Percentiles rank a stretch among this genome's conserved stretches.
These are phyloP conservation scores for Sinodicranocentrus sp. DNA, from an alignment of 2,888 invertebrate species.

Conservation along the genomic window DNA sequence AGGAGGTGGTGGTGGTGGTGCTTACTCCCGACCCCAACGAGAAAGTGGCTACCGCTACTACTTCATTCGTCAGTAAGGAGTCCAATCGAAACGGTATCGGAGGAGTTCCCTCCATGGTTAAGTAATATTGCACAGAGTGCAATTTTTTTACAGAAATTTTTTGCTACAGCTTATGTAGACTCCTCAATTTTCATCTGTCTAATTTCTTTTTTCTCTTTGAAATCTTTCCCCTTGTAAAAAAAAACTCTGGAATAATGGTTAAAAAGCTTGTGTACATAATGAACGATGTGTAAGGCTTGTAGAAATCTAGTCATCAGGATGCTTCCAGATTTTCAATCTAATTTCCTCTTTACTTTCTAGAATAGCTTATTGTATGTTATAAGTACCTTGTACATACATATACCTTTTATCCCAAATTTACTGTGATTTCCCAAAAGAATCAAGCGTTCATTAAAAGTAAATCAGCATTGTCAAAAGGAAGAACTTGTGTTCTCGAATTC, in stretches of 20 bases:
- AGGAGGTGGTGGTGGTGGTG: constrained; percentile 2
- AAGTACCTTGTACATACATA: background rate
- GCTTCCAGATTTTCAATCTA: background rate
- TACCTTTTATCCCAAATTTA: background rate
- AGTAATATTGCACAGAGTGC: background rate
- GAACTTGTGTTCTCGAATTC: constrained; percentile 10
- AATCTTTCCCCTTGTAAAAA: no score
- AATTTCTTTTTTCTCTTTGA: no score
- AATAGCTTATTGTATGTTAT: background rate
- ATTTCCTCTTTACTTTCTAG: background rate
- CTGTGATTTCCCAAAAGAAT: constrained; percentile 52
- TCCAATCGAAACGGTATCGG: background rate
- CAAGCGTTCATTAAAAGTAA: constrained; percentile 41
- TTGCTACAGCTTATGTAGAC: background rate
- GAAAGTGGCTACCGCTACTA: constrained; percentile 57
- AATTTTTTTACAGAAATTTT: background rate
- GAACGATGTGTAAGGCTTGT: background rate
- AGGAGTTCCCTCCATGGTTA: background rate
- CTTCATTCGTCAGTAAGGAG: constrained; percentile 39
- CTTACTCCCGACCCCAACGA: constrained; percentile 50
- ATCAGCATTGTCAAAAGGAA: constrained; percentile 54
- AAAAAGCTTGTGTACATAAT: no score
- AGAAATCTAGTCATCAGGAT: background rate
- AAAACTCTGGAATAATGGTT: no score
- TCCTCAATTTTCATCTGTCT: background rate